Conservation (phyloP, 2,113 vertebrate species). For the Tragelaphus buxtoni region DNA sequence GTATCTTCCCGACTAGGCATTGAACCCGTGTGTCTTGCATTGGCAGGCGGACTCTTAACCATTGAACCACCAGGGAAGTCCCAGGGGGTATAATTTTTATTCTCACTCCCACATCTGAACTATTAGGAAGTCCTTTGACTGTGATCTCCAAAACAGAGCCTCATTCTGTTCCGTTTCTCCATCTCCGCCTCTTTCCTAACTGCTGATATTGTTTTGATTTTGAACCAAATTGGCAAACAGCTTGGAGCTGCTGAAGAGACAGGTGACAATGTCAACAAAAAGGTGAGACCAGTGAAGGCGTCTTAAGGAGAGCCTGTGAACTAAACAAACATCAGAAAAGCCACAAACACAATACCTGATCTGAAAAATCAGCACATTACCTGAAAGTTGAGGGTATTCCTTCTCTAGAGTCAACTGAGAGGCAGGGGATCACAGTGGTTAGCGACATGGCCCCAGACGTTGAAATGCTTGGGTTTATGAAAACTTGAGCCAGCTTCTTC, state of each 20-base stretch:
- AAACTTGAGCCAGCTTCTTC: background rate
- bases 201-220: background rate
- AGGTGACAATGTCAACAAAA: background rate
- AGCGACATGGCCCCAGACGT: background rate
- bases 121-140: background rate
- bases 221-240: background rate
- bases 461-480: background rate
- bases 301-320: background rate
- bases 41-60: background rate
- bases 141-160: background rate
- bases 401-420: background rate
- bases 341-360: background rate
- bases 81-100: background rate
- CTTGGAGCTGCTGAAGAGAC: background rate
- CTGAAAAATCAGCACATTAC: background rate
- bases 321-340: background rate
- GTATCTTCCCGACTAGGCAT: background rate
- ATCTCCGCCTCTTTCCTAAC: background rate
- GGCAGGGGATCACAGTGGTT: background rate
- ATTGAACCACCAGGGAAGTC: background rate
- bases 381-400: background rate
- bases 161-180: accelerated
- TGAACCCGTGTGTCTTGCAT: background rate
- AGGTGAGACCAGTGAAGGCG: background rate
- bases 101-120: background rate